Evolutionary conservation across 53 echinoderm and acorn worm genomes (phyloP).

Genomic region (Patiria pectinifera): DNA sequence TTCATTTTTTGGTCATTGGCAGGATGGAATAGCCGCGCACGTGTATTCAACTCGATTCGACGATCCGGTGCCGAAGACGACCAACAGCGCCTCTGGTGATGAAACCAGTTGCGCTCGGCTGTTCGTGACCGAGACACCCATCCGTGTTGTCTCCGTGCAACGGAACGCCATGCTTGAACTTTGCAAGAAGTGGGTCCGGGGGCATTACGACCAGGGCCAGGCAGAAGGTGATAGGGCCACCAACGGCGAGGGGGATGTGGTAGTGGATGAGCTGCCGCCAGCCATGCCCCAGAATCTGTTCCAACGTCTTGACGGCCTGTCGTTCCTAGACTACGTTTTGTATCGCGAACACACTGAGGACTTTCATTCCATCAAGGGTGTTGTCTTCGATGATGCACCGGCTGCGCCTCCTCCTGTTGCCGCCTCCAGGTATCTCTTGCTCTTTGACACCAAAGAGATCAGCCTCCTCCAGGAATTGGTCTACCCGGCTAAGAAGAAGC

Average conservation of each 20-base stretch:
- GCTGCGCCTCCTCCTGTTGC: neutral
- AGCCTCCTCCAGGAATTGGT: conserved; percentile 32
- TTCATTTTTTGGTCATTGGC: conserved; percentile 17
- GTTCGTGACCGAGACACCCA: conserved; percentile 11
- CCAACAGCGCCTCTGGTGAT: neutral
- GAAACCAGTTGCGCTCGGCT: conserved; percentile 49
- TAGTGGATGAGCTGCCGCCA: neutral
- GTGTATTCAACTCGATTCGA: conserved; percentile 48
- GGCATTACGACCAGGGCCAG: neutral
- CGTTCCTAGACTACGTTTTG: conserved; percentile 31
- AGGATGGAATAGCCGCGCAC: neutral
- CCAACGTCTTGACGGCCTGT: conserved; percentile 16
- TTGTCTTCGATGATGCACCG: conserved; percentile 26
- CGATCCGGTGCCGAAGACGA: conserved; percentile 21
- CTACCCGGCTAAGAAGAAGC: conserved; percentile 54
- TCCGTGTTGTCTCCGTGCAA: conserved; percentile 35
- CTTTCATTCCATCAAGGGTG: conserved; percentile 26
- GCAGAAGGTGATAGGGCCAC: neutral
- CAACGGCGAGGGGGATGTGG: neutral
- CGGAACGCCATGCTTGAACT: conserved; percentile 14
- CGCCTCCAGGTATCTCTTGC: conserved; percentile 6
- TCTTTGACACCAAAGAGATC: conserved; percentile 24
- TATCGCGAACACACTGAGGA: neutral
- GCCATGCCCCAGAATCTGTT: neutral
- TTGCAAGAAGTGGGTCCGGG: conserved; percentile 27